Evolutionary conservation across 2,113 vertebrate genomes (phyloP), one percentile per base, ranked within the genome.

Genomic region (Cyprinodon tularosa): DNA sequence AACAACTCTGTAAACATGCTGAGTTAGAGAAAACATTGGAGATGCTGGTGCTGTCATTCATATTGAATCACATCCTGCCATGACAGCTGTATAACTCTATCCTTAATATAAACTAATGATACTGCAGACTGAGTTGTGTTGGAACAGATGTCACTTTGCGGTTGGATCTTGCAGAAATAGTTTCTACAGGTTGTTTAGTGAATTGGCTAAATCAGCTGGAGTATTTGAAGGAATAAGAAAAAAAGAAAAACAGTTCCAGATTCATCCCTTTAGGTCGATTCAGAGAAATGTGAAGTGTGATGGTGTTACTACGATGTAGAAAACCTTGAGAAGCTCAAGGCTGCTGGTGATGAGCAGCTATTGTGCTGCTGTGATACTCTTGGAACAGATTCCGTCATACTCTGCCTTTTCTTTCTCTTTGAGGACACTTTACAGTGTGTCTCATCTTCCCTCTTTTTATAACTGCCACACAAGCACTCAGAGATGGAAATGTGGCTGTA

Each of bases 281-380:
- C 37, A 68, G 77, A 3, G 12, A 66, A 86, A 40, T 10, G 67
- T 59, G 14, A 62, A 8, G 65, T 66, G 76, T 79, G 76, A 71
- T 73, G 64, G 78, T 48, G 59, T 75, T 57, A 59, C 64, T 76
- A 79, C 78, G 47, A 77, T 80, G 79, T 39, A 59, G 68, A 50
- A 83, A 86, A 89, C 85, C 82, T 85, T 80, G 80, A 78, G 78
- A 61, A 68, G 78, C 82, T 86, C 80, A 87, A 88, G 84, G 90
- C 82, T 88, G 84, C 84, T 42, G 61, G 88, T 2, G 63, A 71
- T 44, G 78, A 85, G 79, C 74, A 66, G 77, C 84, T 74, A 71
- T 83, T 82, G 76, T 87, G 76, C 72, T 50, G 50, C 66, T 69
- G 84, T 67, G 74, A 73, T 17, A 42, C 76, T 82, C 42, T 61